These are phyloP conservation scores for Bucorvus abyssinicus DNA, from an alignment of 2,797 vertebrate genomes.

Conservation along the genomic window DNA sequence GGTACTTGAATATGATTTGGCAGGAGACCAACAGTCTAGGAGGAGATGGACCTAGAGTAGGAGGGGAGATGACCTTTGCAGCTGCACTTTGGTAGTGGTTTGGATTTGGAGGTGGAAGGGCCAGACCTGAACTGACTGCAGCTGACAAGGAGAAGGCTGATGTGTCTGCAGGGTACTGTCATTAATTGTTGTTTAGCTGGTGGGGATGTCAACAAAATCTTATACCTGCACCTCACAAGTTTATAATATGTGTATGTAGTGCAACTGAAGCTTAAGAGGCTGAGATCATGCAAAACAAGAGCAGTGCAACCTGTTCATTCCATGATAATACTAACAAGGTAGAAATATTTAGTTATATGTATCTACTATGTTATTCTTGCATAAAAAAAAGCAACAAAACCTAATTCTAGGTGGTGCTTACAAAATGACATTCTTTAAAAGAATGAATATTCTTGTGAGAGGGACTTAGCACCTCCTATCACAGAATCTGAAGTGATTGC, in stretches of 20 bases:
- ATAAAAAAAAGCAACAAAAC: neutral
- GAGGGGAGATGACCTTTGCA: conserved; percentile 26
- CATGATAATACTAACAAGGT: neutral
- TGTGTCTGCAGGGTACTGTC: neutral
- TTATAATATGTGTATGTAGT: neutral
- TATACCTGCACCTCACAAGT: too few relatives aligned
- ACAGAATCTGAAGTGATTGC: neutral
- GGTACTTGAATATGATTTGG: neutral
- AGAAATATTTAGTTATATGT: neutral
- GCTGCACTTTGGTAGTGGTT: neutral
- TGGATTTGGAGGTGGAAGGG: neutral
- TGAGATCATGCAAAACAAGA: neutral
- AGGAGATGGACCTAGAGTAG: neutral
- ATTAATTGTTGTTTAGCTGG: neutral
- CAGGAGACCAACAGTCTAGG: neutral
- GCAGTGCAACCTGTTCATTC: neutral
- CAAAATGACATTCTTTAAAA: neutral
- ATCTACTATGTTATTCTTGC: neutral
- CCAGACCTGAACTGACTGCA: neutral
- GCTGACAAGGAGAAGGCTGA: neutral
- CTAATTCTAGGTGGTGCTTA: neutral
- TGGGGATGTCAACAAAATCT: neutral
- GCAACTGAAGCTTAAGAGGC: neutral
- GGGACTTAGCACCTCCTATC: neutral
- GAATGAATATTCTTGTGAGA: neutral